Evolutionary conservation across 2,113 vertebrate genomes (phyloP).

Genomic region (Sporophila hypoxantha): DNA sequence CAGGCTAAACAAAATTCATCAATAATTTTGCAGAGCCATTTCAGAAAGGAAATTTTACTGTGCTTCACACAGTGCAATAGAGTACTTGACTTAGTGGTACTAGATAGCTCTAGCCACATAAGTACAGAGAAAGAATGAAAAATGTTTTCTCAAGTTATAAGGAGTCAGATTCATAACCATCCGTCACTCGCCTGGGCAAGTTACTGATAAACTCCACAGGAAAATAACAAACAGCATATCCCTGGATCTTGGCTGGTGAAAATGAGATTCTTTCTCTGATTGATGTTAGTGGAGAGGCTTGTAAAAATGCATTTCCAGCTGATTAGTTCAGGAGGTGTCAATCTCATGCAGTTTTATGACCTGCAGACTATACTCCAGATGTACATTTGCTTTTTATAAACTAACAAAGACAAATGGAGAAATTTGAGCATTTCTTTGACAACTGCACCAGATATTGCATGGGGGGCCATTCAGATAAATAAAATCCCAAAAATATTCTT

Average conservation of each 20-base stretch:
- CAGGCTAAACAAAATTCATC: slow-evolving; percentile 30
- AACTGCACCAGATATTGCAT: slow-evolving; percentile 55
- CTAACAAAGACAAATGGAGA: slow-evolving; percentile 82
- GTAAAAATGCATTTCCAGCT: slow-evolving; percentile 83
- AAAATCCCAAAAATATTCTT: not conserved
- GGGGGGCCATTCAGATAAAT: slow-evolving; percentile 20
- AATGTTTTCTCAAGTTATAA: slow-evolving; percentile 70
- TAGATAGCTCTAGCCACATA: slow-evolving; percentile 46
- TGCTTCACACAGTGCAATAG: slow-evolving; percentile 26
- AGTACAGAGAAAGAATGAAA: slow-evolving; percentile 66
- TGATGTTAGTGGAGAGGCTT: slow-evolving; percentile 75
- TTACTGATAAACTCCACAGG: slow-evolving; percentile 75
- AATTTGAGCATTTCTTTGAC: slow-evolving; percentile 67
- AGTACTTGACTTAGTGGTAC: slow-evolving; percentile 43
- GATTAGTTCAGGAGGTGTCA: slow-evolving; percentile 84
- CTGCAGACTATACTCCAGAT: slow-evolving; percentile 76
- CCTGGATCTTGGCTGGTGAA: slow-evolving; percentile 72
- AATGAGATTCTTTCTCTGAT: slow-evolving; percentile 81
- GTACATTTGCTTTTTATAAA: slow-evolving; percentile 85
- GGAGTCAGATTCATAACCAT: slow-evolving; percentile 76
- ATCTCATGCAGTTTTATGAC: slow-evolving; percentile 77
- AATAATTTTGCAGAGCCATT: slow-evolving; percentile 49
- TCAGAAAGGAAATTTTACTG: slow-evolving; percentile 48
- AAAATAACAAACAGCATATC: slow-evolving; percentile 73
- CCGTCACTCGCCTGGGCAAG: slow-evolving; percentile 72